Evolutionary conservation across 1,140 invertebrate species (phyloP).

Genomic region (Lepidotrigona ventralis): DNA sequence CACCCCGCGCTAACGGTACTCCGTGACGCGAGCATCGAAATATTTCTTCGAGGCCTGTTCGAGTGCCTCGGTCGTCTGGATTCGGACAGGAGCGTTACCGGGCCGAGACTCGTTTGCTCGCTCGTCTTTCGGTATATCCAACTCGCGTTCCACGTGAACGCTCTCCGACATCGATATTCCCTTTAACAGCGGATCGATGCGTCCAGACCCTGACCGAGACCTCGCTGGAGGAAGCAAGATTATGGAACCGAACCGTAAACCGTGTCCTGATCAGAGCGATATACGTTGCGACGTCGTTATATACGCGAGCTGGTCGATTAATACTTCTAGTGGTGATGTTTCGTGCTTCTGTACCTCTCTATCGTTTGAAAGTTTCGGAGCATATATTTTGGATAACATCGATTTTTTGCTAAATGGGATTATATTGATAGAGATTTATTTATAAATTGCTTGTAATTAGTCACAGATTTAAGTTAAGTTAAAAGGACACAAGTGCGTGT

Average conservation of each 20-base stretch:
- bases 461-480: too few relatives aligned
- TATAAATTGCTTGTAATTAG: too few relatives aligned
- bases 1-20: constrained; percentile 62
- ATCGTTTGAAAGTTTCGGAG: too few relatives aligned
- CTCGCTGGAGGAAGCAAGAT: neutral
- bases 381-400: too few relatives aligned
- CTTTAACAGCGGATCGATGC: constrained; percentile 16
- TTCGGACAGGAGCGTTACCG: constrained; percentile 28
- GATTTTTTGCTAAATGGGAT: too few relatives aligned
- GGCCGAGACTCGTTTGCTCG: neutral
- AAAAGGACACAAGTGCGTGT: too few relatives aligned
- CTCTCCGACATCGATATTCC: constrained; percentile 4
- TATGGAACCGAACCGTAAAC: neutral
- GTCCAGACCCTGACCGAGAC: neutral
- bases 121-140: neutral
- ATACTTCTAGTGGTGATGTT: neutral
- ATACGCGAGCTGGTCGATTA: neutral
- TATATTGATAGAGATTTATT: too few relatives aligned
- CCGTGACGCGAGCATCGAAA: constrained; percentile 66
- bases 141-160: neutral
- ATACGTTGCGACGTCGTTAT: neutral
- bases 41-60: constrained; percentile 58
- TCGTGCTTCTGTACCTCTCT: neutral
- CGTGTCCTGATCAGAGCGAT: neutral
- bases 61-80: neutral